Evolutionary conservation across 2,797 vertebrate genomes (phyloP).

Genomic region (Eremophila alpestris): DNA sequence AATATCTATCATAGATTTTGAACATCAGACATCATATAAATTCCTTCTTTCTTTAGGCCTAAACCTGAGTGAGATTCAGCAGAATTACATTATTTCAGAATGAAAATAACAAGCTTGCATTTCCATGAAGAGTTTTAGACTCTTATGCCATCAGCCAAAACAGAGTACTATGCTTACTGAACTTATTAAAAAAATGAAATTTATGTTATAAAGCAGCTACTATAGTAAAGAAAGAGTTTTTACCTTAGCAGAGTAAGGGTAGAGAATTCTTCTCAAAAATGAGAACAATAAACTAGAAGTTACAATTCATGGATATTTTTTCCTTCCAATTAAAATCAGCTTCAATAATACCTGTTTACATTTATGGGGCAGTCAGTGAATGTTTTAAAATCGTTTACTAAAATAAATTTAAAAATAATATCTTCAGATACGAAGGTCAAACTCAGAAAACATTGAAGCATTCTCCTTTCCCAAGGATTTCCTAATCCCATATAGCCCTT

Average conservation of each 20-base stretch:
- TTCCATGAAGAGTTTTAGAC: background rate
- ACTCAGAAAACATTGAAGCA: background rate
- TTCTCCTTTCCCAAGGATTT: background rate
- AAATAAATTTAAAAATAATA: background rate
- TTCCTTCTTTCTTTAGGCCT: background rate
- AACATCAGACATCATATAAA: background rate
- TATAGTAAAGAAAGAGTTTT: background rate
- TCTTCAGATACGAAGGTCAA: background rate
- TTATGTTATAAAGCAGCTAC: background rate
- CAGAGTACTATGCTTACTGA: background rate
- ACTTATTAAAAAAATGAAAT: background rate
- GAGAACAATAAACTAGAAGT: slow-evolving; percentile 9
- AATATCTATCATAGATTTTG: background rate
- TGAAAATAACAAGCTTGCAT: background rate
- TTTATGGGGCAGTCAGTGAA: background rate
- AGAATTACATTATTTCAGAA: background rate
- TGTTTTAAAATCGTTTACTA: background rate
- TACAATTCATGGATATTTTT: slow-evolving; percentile 3
- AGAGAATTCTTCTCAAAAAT: background rate
- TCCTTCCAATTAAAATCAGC: slow-evolving; percentile 16
- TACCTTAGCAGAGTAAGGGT: background rate
- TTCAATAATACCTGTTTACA: background rate
- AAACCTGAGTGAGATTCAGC: background rate
- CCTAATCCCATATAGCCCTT: background rate
- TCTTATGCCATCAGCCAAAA: background rate